These are phyloP conservation scores for Eupithecia inturbata DNA, from an alignment of 2,888 invertebrate species.

Conservation along the genomic window DNA sequence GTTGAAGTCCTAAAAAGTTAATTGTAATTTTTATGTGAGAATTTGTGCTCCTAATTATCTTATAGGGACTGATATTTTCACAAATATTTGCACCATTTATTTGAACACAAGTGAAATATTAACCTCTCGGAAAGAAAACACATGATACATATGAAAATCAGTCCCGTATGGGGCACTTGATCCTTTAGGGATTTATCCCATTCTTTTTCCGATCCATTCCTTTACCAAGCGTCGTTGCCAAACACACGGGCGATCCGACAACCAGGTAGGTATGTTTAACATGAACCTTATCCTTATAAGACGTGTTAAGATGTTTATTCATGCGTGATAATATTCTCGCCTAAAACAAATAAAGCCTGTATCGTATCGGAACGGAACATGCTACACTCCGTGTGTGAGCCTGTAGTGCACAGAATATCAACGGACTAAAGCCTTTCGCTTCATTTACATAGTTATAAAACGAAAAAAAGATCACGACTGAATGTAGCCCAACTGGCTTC, in stretches of 20 bases:
- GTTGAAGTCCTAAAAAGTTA: neutral
- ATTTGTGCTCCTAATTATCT: neutral
- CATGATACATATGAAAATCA: no score
- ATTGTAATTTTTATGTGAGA: neutral
- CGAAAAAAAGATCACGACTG: constrained; percentile 32
- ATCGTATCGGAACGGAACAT: neutral
- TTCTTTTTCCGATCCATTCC: no score
- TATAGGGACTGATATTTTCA: neutral
- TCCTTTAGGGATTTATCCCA: no score
- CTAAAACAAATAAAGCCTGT: neutral
- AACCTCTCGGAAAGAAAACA: no score
- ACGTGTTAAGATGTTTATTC: neutral
- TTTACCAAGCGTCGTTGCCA: neutral
- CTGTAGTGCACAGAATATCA: neutral
- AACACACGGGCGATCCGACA: neutral
- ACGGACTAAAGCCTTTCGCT: constrained; percentile 13
- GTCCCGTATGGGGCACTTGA: no score
- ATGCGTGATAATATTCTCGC: neutral
- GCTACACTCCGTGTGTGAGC: neutral
- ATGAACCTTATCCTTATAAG: neutral
- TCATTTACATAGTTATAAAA: constrained; percentile 33
- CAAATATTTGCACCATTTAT: neutral
- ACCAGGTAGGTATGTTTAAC: neutral
- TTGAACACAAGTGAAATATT: neutral
- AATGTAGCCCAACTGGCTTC: constrained; percentile 41